These are phyloP conservation scores for Limonius californicus DNA, from an alignment of 1,140 invertebrate species.

Conservation along the genomic window DNA sequence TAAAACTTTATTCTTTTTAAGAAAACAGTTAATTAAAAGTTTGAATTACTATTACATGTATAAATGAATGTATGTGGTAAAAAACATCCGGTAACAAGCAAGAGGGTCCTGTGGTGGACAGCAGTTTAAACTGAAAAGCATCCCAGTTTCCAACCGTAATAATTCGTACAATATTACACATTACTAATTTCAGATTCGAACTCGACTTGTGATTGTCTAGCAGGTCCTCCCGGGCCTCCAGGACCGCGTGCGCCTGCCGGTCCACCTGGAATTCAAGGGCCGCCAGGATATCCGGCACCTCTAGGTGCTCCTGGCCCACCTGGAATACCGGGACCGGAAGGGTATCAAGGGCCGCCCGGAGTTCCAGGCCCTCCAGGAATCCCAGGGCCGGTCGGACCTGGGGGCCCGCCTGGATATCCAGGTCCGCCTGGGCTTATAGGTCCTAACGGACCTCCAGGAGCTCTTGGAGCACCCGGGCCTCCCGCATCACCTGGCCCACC, in stretches of 20 bases:
- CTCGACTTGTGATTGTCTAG: no score
- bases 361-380: neutral
- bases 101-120: no score
- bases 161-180: no score
- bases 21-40: no score
- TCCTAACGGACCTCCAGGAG: neutral
- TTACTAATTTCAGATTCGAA: no score
- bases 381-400: neutral
- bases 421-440: neutral
- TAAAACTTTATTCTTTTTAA: no score
- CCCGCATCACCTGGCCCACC: neutral
- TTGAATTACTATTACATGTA: no score
- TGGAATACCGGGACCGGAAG: neutral
- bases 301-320: neutral
- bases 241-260: neutral
- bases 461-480: neutral
- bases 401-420: neutral
- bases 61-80: no score
- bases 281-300: neutral
- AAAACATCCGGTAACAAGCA: no score
- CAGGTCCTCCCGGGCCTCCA: neutral
- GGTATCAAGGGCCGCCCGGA: neutral
- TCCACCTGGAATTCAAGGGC: neutral
- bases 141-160: no score
- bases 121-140: no score